Base-by-base conservation (phyloP, 2,888 invertebrate species). In the Drosophila robusta region DNA sequence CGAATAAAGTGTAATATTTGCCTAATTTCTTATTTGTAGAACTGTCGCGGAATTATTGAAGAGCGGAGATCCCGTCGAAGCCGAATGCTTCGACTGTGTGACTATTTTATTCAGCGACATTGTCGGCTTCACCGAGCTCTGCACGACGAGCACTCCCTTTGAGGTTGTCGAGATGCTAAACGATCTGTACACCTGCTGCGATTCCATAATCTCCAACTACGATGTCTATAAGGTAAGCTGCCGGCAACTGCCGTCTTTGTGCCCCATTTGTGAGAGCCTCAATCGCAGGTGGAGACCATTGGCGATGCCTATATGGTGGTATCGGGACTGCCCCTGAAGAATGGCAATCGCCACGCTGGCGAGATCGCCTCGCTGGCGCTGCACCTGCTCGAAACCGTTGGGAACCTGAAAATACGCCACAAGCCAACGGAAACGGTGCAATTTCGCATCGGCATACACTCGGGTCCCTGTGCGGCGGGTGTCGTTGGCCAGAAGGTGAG, bases 81-180 rank as follows among this genome's bases (percentile, higher is more conserved):
- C 97, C 0, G 97, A 97, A 91, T 95, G 95, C 75, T 97, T 95
- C 88, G 96, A 96, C 74, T 95, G 95, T 71, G 97, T 97, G 6
- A 97, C 97, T 0, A 95, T 97, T 70, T 95, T 96, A 89, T 97
- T 97, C 90, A 96, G 96, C 81, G 97, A 97, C 85, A 95, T 97
- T 70, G 96, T 97, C 1, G 97, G 96, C 1, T 97, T 97, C 87
- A 97, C 97, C 0, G 95, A 95, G 71, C 92, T 97, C 22, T 96
- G 96, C 3, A 96, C 96, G 0, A 94, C 94, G 26, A 95, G 96
- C 86, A 96, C 96, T 0, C 97, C 97, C 0, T 93, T 97, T 18
- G 93, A 97, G 95, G 96, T 98, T 2, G 97, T 98, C 45, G 96
- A 96, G 90, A 94, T 98, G 78, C 93, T 98, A 45, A 98, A 98